Base-by-base conservation (phyloP, 2,888 invertebrate genomes). In the Ectemnius cavifrons region DNA sequence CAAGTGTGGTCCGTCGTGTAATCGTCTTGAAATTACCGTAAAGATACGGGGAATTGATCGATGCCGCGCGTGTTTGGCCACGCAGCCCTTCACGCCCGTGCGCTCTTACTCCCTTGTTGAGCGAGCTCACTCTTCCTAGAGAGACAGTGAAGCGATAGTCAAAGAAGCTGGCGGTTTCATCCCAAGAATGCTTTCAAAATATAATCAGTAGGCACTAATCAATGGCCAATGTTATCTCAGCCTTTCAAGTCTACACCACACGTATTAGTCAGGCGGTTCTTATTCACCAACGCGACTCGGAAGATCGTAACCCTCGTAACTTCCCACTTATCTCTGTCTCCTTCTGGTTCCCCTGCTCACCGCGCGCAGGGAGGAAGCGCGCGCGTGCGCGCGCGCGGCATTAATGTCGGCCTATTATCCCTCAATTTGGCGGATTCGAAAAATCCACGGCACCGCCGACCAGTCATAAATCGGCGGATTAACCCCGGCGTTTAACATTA, bases 381-480 rank as follows among this genome's bases (percentile, higher is more conserved):
- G 23, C 23, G 37, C 37, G 37, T 18, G 5, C n/a, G 57, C 62
- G 65, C 73, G 79, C 72, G 67, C 82, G 66, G 63, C 84, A 84
- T 79, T 82, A 82, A 80, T 79, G 83, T 82, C 74, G 65, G 80
- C 73, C 80, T 84, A 87, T 88, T 88, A 88, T 88, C 85, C 87
- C 80, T 87, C 85, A 86, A 86, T 86, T 86, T 84, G 84, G 75
- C 77, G 60, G 65, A 75, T 71, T 73, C 59, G 65, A 82, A 85
- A 87, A 87, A 87, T 85, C 78, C 80, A 81, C 81, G 77, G 63
- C 81, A 79, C 78, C 78, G 84, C 84, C 77, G 37, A 37, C 37
- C 37, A 37, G 37, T 37, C 88, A 88, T 90, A 90, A 90, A 90
- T 90, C 88, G 86, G 75, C 83, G 86, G 87, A 89, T 89, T 90